Percentiles rank a stretch among this genome's conserved stretches.
Evolutionary conservation across 2,113 vertebrate species (phyloP).

Genomic region (Anas platyrhynchos): DNA sequence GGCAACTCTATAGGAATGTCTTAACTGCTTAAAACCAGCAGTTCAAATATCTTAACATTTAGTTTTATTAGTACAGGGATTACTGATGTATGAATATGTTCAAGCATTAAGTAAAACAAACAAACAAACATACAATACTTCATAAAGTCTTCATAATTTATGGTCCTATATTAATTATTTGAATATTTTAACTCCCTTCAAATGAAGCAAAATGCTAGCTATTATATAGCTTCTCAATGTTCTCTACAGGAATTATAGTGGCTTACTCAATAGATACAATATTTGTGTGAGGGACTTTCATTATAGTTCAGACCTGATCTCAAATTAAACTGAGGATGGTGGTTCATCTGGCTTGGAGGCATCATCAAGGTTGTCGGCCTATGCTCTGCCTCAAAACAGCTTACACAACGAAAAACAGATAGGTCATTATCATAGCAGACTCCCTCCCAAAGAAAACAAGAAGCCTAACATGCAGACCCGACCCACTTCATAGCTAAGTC

Average conservation of each 20-base stretch:
- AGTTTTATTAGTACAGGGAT: not conserved
- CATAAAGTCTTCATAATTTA: not conserved
- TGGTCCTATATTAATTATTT: not conserved
- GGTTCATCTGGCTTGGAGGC: too few relatives aligned
- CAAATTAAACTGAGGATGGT: too few relatives aligned
- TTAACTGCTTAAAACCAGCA: not conserved
- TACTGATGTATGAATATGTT: not conserved
- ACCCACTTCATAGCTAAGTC: too few relatives aligned
- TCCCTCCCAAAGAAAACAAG: too few relatives aligned
- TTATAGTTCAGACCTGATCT: not conserved
- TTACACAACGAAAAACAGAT: too few relatives aligned
- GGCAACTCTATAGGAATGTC: not conserved
- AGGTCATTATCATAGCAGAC: too few relatives aligned
- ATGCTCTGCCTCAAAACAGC: too few relatives aligned
- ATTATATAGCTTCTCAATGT: not conserved
- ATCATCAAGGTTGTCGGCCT: too few relatives aligned
- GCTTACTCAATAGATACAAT: not conserved
- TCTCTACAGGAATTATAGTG: not conserved
- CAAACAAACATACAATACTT: not conserved
- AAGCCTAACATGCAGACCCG: too few relatives aligned
- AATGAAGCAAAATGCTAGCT: not conserved
- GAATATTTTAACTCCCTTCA: not conserved
- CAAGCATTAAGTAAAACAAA: not conserved
- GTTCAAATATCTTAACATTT: not conserved
- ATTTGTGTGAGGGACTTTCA: not conserved